Evolutionary conservation across 1,140 invertebrate genomes (phyloP).

Genomic region (Halictus rubicundus): DNA sequence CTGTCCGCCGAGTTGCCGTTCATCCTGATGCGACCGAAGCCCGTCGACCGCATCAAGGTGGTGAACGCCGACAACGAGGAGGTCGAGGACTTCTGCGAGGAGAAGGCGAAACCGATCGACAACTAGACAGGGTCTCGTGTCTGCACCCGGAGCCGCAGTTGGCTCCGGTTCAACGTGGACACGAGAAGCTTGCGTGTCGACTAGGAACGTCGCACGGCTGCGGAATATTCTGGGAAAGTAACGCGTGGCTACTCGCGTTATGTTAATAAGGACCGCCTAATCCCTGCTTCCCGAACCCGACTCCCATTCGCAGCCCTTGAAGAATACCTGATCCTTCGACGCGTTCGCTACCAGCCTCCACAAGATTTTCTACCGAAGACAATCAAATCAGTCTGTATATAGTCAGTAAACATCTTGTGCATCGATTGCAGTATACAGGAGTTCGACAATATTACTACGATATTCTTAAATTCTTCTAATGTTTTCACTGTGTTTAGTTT

Average conservation of each 20-base stretch:
- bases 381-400: no score
- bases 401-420: no score
- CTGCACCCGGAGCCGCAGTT: background rate
- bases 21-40: constrained; percentile 97
- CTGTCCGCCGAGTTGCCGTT: constrained; percentile 97
- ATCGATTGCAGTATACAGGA: no score
- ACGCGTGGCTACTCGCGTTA: background rate
- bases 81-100: constrained; percentile 54
- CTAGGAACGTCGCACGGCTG: background rate
- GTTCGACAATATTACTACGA: no score
- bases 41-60: constrained; percentile 71
- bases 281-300: no score
- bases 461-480: no score
- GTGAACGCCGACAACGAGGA: constrained; percentile 59
- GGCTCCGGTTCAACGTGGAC: constrained; percentile 13
- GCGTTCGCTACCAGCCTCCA: no score
- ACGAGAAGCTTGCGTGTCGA: background rate
- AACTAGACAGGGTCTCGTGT: constrained; percentile 42
- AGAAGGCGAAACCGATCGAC: constrained; percentile 50
- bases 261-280: background rate
- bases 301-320: no score
- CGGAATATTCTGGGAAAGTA: constrained; percentile 7
- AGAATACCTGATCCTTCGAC: no score
- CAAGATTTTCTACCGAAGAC: no score
- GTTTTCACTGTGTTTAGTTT: no score